Base-by-base conservation (phyloP, 2,797 vertebrate species). In the Smutsia temminckii region DNA sequence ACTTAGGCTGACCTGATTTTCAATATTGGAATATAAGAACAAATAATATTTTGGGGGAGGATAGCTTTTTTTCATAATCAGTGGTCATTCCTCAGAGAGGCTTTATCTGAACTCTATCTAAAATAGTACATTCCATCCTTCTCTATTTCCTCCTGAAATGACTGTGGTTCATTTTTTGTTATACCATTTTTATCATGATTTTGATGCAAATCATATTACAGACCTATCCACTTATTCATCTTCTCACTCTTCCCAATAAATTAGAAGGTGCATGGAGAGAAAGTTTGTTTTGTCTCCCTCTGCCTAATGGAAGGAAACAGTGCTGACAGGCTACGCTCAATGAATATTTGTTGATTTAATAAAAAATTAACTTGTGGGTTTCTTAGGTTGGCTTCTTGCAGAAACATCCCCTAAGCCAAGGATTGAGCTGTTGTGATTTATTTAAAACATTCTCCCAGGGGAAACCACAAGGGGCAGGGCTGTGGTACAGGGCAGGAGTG, bases 271-370 rank as follows among this genome's bases (percentile, higher is more conserved):
- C 11, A 66, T 3, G 49, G 14, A 55, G 2, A 66, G 17, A 7
- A 46, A 71, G 3, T 42, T 27, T 63, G 40, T 89, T 89, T 37
- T 53, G 6, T 29, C 88, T 1, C 8, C 16, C 7, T 75, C 5
- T 90, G 42, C 20, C 5, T 87, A 40, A 40, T 57, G 37, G 40
- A 89, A 72, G 23, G 84, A 10, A 55, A 25, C 10, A 11, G 17
- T 1, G 12, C 8, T 92, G 8, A 8, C 8, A 68, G 61, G 8
- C 72, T 40, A 74, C 63, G 13, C 25, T 79, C 40, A 46, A 25
- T 84, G 81, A 84, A 10, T 40, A 68, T 71, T 91, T 91, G 32
- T 49, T 85, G 72, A 86, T 37, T 75, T 85, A 85, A 89, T 85
- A 4, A 66, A 46, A 83, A 37, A 57, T 5, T 59, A 72, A 80